phyloP scores from a whole-genome alignment of 2,797 vertebrate genomes.

The Poeciliopsis infans region DNA sequence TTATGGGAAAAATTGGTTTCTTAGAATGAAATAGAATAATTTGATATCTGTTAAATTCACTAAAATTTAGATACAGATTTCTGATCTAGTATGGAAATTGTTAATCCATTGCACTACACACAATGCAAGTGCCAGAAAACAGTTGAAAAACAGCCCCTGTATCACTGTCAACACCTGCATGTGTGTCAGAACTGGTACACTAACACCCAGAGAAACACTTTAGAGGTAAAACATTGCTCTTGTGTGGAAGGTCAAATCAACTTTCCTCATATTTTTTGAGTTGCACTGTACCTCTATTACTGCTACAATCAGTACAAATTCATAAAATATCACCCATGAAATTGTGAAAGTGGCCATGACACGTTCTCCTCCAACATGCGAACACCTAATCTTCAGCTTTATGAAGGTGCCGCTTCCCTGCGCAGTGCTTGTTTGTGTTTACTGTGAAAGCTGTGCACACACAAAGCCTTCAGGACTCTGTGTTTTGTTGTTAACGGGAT shows the following conservation, averaged over 20 bases:
- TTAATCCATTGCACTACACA: background rate
- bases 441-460: slow-evolving; percentile 20
- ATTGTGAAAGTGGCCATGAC: slow-evolving; percentile 31
- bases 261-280: slow-evolving; percentile 30
- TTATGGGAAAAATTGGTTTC: background rate
- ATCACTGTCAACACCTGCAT: slow-evolving; percentile 38
- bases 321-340: slow-evolving; percentile 23
- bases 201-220: slow-evolving; percentile 41
- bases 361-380: slow-evolving; percentile 12
- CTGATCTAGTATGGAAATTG: slow-evolving; percentile 14
- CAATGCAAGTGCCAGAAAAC: background rate
- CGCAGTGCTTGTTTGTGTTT: slow-evolving; percentile 15
- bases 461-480: slow-evolving; percentile 34
- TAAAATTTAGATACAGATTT: slow-evolving; percentile 3
- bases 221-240: slow-evolving; percentile 32
- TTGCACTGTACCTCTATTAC: slow-evolving; percentile 7
- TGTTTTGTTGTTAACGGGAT: slow-evolving; percentile 21
- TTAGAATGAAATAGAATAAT: background rate
- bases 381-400: slow-evolving; percentile 5
- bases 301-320: background rate
- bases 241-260: slow-evolving; percentile 39
- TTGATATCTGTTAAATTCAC: background rate
- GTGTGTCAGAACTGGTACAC: slow-evolving; percentile 26
- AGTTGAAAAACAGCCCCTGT: slow-evolving; percentile 23
- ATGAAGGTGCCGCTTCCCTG: slow-evolving; percentile 4